Evolutionary conservation across 1,140 invertebrate species (phyloP), one percentile per base, ranked within the genome.

Genomic region (Zaprionus kolodkinae): DNA sequence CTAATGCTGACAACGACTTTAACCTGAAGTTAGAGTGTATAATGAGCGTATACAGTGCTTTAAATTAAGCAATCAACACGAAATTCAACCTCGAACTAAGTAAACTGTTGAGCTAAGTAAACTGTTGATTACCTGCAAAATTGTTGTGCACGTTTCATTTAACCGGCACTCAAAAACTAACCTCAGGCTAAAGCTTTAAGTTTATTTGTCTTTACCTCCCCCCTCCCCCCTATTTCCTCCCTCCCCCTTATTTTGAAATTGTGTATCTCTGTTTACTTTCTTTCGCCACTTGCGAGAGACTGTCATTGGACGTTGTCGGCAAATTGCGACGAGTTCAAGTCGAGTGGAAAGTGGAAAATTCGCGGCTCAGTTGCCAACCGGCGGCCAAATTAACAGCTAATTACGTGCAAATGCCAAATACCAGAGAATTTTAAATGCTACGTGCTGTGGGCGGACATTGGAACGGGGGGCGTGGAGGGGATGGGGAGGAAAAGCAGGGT

Each of bases 341-440:
- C 71, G 64, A 75, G 72, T 74, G 66, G 63, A 84, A 84, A 76
- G 80, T 69, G 45, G 45, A 79, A 79, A 79, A 79, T 76, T 68
- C 62, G 64, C 67, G 72, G 67, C 71, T 81, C 79, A 65, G 68
- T 64, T 78, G 76, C 66, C 76, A 79, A 79, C 66, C 74, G 76
- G 71, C 62, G 62, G 56, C 73, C 74, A 84, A 85, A 84, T 84
- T 85, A 84, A 85, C 81, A 85, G 81, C 78, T 85, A 85, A 85
- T 85, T 85, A 85, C 78, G 81, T 85, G 81, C 78, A 70, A 81
- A 80, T 80, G 64, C 50, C 73, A 81, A 71, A 68, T 85, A 48
- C 60, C 48, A 78, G 54, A 79, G 63, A 59, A 72, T 76, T 76
- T 54, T 43, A 59, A 65, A 66, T 62, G 59, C 21, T 50, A 59